Conservation (phyloP, 2,797 vertebrate genomes). For the Scleropages formosus region DNA sequence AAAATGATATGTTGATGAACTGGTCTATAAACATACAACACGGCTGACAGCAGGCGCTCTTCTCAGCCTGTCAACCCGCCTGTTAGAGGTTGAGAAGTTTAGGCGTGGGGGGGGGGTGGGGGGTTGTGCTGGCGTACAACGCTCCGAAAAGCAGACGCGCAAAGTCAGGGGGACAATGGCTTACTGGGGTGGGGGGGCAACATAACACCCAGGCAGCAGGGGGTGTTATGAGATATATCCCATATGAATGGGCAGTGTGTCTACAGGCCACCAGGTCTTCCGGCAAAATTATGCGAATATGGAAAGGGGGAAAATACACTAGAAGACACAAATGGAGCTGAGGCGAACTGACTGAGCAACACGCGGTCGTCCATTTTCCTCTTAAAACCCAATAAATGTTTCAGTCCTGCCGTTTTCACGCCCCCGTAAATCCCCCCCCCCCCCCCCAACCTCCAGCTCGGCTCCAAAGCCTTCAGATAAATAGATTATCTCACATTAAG, state of each 20-base stretch:
- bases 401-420: neutral
- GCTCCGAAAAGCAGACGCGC: neutral
- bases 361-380: neutral
- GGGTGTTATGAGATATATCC: too few species aligned
- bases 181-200: too few species aligned
- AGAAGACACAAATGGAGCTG: neutral
- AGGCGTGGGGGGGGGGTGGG: conserved; percentile 44
- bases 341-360: neutral
- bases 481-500: conserved; percentile 15
- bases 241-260: conserved; percentile 62
- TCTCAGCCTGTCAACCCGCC: conserved; percentile 47
- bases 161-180: neutral
- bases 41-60: conserved; percentile 54
- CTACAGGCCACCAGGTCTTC: conserved; percentile 54
- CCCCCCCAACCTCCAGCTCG: neutral
- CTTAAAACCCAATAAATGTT: conserved; percentile 11
- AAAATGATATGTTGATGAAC: conserved; percentile 27
- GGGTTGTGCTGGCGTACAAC: too few species aligned
- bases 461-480: conserved; percentile 5
- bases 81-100: conserved; percentile 40
- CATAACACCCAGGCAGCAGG: too few species aligned
- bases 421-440: neutral
- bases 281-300: conserved; percentile 31
- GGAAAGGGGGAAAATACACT: neutral
- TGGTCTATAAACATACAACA: conserved; percentile 56